A percentile compares a stretch with the other conserved stretches of the same genome.
These are phyloP conservation scores for Drosophila flavopinicola DNA, from an alignment of 2,888 invertebrate species.

Conservation along the genomic window DNA sequence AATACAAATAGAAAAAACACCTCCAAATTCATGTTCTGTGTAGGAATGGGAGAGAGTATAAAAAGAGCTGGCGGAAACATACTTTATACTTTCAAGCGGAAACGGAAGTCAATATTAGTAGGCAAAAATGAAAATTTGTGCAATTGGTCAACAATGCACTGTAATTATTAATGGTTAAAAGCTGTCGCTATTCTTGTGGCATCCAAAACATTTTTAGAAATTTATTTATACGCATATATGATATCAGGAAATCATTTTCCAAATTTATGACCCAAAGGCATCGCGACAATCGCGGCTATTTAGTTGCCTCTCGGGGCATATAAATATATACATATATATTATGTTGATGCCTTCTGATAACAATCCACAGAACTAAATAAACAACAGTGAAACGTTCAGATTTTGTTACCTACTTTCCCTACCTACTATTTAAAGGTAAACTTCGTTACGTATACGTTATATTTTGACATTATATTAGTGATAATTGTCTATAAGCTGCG, in stretches of 20 bases:
- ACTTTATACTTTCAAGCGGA: conserved; percentile 68
- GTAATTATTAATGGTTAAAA: conserved; percentile 69
- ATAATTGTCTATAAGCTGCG: no score
- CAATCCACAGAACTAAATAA: no score
- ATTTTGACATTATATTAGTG: no score
- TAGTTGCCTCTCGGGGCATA: background rate
- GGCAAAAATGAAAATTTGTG: conserved; percentile 63
- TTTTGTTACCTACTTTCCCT: no score
- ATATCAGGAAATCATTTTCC: conserved; percentile 67
- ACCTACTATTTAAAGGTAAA: no score
- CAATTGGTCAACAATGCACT: conserved; percentile 40
- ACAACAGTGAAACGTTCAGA: no score
- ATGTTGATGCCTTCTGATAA: background rate
- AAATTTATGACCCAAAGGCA: conserved; percentile 52
- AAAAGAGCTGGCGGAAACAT: conserved; percentile 58
- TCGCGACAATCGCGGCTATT: background rate
- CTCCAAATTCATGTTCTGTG: conserved; percentile 4
- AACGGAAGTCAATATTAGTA: conserved; percentile 78
- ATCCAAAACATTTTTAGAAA: conserved; percentile 32
- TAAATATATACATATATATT: no score
- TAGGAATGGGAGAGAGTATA: background rate
- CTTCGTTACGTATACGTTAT: no score
- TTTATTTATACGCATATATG: conserved; percentile 42
- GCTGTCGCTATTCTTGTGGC: conserved; percentile 42
- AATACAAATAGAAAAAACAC: conserved; percentile 29